Base-by-base conservation (phyloP, 2,888 invertebrate genomes). In the Dolichopus griseipennis region DNA sequence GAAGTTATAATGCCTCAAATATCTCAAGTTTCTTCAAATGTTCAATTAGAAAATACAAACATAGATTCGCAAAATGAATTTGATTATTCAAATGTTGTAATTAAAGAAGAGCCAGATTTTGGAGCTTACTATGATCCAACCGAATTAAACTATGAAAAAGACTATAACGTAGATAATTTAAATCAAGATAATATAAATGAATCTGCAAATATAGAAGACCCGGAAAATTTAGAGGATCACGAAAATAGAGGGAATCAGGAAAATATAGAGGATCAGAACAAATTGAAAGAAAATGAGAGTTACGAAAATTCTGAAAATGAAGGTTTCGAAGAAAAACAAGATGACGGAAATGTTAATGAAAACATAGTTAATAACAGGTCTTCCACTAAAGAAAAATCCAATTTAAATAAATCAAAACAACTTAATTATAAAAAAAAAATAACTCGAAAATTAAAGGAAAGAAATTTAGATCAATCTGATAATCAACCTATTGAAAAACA, bases 91-190 rank as follows among this genome's bases (percentile, higher is more conserved):
- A 61, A 68, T 65, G 67, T 75, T 21, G 67, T 70, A 41, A 75
- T 78, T 18, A 78, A 78, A 68, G 73, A 76, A 8, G 78, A 78
- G 67, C 79, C 79, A 1, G 64, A 70, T 6, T 73, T 76, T 3
- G 78, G 77, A 18, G 78, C 78, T 71, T 73, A 73, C 5, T 77
- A 78, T 71, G 75, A 75, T 66, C 61, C 68, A 21, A 68, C 65
- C 37, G 61, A 18, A 27, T 52, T 10, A 18, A 61, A 61, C 12
- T 21, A 66, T 8, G 68, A 68, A 64, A 65, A 66, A 62, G 69
- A 66, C 7, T 74, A 74, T 41, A 77, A 79, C 66, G 70, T 75
- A 62, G 68, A 68, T 65, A 37, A 65, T 65, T 73, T 72, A 15
- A 73, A 74, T 1, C 65, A 67, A 18, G 68, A 71, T 21, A 63